These are phyloP conservation scores for Cydia fagiglandana DNA, from an alignment of 1,140 invertebrate genomes.

Conservation along the genomic window DNA sequence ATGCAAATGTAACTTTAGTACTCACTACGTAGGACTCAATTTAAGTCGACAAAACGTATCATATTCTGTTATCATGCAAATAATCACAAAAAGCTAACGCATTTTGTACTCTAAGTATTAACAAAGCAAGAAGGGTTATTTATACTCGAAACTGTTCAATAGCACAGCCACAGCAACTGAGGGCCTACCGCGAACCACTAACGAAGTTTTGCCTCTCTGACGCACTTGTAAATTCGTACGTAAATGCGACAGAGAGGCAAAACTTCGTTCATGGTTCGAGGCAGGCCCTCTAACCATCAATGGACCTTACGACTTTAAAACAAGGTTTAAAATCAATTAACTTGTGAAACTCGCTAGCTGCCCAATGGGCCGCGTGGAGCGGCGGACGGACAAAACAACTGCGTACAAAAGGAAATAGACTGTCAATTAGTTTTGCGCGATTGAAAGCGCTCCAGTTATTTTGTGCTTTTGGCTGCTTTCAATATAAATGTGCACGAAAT, in stretches of 20 bases:
- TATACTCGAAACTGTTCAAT: not conserved
- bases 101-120: not conserved
- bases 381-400: not conserved
- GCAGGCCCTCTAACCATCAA: not conserved
- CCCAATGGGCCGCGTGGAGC: conserved; percentile 6
- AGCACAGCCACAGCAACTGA: not conserved
- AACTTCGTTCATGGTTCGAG: too few relatives aligned
- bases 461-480: conserved; percentile 4
- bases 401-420: conserved; percentile 14
- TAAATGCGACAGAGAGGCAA: too few relatives aligned
- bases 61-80: not conserved
- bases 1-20: too few relatives aligned
- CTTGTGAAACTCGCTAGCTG: not conserved
- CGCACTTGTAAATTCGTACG: too few relatives aligned
- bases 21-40: too few relatives aligned
- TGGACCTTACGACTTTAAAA: not conserved
- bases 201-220: too few relatives aligned
- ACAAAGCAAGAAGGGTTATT: not conserved
- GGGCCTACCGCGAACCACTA: too few relatives aligned
- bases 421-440: conserved; percentile 16
- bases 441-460: not conserved
- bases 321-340: not conserved
- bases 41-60: not conserved
- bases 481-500: not conserved
- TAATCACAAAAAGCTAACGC: not conserved